Conservation (phyloP, 2,113 vertebrate species). For the Leiothrix lutea region DNA sequence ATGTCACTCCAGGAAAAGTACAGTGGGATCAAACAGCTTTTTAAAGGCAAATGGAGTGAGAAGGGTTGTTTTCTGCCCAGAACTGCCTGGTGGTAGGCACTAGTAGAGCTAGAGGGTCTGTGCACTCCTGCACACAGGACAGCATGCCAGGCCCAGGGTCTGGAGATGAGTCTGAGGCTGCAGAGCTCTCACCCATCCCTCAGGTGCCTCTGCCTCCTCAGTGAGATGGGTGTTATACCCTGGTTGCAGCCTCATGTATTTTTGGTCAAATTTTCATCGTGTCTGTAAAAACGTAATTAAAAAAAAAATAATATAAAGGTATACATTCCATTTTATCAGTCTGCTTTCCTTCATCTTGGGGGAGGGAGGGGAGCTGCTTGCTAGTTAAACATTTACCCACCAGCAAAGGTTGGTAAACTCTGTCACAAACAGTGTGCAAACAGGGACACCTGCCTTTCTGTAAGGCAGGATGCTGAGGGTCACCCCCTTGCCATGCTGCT, state of each 20-base stretch:
- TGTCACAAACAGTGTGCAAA: not conserved
- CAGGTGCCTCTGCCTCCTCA: not conserved
- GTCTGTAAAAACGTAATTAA: not conserved
- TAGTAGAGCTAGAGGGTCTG: not conserved
- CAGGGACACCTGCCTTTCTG: not conserved
- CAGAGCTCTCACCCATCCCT: not conserved
- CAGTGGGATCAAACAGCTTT: not conserved
- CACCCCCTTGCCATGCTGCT: not conserved
- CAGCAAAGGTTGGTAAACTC: not conserved
- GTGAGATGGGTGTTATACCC: not conserved
- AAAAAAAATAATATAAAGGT: not conserved
- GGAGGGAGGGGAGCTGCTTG: not conserved
- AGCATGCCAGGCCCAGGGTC: not conserved
- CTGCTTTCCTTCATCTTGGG: not conserved
- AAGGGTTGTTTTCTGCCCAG: not conserved
- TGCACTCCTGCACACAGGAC: not conserved
- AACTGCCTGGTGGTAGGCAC: accelerated
- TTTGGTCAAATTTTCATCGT: not conserved
- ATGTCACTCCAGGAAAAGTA: not conserved
- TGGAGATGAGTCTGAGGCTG: not conserved
- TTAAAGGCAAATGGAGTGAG: not conserved
- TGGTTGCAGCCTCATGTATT: not conserved
- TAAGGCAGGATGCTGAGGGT: not conserved
- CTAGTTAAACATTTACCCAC: not conserved
- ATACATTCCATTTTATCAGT: not conserved